Conservation (phyloP, 2,797 vertebrate genomes). For the Chaenodraco wilsoni region DNA sequence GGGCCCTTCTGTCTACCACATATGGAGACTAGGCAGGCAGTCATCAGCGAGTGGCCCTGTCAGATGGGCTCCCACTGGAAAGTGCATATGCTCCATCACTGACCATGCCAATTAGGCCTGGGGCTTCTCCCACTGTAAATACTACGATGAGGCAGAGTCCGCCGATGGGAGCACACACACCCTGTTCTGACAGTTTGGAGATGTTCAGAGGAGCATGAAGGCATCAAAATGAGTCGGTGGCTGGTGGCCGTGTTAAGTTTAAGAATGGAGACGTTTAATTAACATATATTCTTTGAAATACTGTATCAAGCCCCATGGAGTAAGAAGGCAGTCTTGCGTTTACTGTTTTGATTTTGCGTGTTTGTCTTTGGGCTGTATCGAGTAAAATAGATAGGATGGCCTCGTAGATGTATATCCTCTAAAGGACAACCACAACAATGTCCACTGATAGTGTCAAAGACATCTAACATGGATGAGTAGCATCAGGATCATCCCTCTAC, state of each 20-base stretch:
- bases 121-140: slow-evolving; percentile 73
- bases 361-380: neutral
- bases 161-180: slow-evolving; percentile 33
- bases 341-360: neutral
- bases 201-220: slow-evolving; percentile 46
- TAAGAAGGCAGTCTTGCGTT: neutral
- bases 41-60: slow-evolving; percentile 68
- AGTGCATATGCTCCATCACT: slow-evolving; percentile 78
- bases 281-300: slow-evolving; percentile 6
- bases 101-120: slow-evolving; percentile 78
- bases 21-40: slow-evolving; percentile 77
- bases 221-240: slow-evolving; percentile 13
- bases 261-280: slow-evolving; percentile 17
- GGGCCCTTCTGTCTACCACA: slow-evolving; percentile 78
- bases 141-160: slow-evolving; percentile 26
- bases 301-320: neutral
- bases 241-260: slow-evolving; percentile 13
- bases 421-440: slow-evolving; percentile 13
- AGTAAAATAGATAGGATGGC: neutral
- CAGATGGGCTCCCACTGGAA: slow-evolving; percentile 82
- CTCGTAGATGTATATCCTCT: neutral
- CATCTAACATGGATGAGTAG: slow-evolving; percentile 14
- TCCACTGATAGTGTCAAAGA: slow-evolving; percentile 32
- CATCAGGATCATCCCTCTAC: slow-evolving; percentile 18
- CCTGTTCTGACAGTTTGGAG: slow-evolving; percentile 33